phyloP scores from a whole-genome alignment of 2,888 invertebrate species.

The Nomada flava region DNA sequence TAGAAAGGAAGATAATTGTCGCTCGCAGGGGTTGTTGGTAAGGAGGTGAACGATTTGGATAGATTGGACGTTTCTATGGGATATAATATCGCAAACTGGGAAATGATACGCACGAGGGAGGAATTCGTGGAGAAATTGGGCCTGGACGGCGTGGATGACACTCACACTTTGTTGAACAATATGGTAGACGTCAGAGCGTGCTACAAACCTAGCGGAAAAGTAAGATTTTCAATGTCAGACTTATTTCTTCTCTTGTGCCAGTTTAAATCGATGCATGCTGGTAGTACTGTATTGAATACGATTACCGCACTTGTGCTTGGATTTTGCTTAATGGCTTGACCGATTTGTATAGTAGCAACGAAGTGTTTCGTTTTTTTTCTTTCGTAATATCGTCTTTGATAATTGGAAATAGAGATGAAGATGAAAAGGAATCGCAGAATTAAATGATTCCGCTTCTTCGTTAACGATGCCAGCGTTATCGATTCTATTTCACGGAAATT shows the following conservation, averaged over 20 bases:
- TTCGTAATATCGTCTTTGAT: neutral
- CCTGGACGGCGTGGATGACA: conserved; percentile 77
- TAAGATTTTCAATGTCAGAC: conserved; percentile 68
- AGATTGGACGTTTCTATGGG: conserved; percentile 62
- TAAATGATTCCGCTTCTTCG: neutral
- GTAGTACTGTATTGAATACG: neutral
- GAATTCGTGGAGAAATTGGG: conserved; percentile 76
- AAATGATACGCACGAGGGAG: conserved; percentile 70
- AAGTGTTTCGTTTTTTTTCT: neutral
- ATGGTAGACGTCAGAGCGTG: conserved; percentile 83
- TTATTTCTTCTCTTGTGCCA: neutral
- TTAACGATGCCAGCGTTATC: neutral
- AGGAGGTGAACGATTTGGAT: conserved; percentile 15
- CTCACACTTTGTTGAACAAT: conserved; percentile 80
- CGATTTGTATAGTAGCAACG: neutral
- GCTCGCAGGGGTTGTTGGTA: neutral
- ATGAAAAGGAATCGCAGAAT: neutral
- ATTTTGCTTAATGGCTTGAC: conserved; percentile 8
- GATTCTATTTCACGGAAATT: conserved; percentile 2
- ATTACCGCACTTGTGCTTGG: neutral
- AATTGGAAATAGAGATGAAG: neutral
- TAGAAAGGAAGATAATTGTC: conserved; percentile 1
- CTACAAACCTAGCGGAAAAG: conserved; percentile 84
- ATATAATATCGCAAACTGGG: conserved; percentile 64
- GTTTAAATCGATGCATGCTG: conserved; percentile 4